Percentiles rank a stretch among this genome's conserved stretches.
These are phyloP conservation scores for Clusia tigrina DNA, from an alignment of 2,888 invertebrate genomes.

Conservation along the genomic window DNA sequence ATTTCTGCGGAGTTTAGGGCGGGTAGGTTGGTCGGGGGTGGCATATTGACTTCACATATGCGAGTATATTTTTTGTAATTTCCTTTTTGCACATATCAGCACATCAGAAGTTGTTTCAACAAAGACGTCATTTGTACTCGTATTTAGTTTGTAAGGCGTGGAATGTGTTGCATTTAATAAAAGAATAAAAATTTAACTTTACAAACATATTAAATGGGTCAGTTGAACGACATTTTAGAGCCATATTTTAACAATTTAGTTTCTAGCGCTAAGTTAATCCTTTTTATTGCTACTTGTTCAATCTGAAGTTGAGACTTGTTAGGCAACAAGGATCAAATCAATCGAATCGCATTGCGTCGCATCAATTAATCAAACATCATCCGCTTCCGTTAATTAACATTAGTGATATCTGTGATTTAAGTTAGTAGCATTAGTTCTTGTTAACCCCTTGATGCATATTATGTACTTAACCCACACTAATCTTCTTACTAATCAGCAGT, in stretches of 20 bases:
- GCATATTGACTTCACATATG: no score
- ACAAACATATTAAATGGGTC: slow-evolving; percentile 35
- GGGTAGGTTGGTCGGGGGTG: no score
- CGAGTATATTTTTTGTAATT: neutral
- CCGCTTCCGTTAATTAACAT: slow-evolving; percentile 42
- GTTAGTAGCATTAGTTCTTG: slow-evolving; percentile 61
- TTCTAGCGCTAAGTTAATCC: neutral
- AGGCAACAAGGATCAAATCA: no score
- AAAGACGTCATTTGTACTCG: slow-evolving; percentile 3
- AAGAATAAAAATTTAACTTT: slow-evolving; percentile 36
- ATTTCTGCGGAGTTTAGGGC: neutral
- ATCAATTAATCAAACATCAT: slow-evolving; percentile 38
- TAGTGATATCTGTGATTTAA: slow-evolving; percentile 64
- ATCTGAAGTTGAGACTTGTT: no score
- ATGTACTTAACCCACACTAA: no score
- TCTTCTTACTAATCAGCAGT: no score
- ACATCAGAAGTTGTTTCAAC: no score
- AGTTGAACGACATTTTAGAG: slow-evolving; percentile 24
- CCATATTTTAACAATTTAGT: slow-evolving; percentile 1
- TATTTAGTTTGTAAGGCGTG: neutral
- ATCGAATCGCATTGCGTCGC: no score
- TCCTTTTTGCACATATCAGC: no score
- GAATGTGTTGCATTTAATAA: slow-evolving; percentile 48
- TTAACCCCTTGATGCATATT: no score
- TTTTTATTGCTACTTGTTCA: no score